These are phyloP conservation scores for Boleophthalmus pectinirostris DNA, from an alignment of 2,113 vertebrate genomes.

Conservation along the genomic window DNA sequence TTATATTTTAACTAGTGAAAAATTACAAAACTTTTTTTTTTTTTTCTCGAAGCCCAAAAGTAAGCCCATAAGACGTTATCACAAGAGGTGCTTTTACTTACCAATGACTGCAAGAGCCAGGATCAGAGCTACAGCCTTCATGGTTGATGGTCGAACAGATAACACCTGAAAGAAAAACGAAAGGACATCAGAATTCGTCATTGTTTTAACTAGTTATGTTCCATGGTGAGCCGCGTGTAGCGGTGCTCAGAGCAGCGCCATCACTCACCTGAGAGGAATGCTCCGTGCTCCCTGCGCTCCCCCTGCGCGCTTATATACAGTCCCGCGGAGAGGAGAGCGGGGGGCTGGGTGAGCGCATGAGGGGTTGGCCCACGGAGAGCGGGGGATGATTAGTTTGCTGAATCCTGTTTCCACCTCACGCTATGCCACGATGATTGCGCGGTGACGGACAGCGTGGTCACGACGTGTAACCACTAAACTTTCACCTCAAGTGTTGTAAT, in stretches of 20 bases:
- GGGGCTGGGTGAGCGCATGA: background rate
- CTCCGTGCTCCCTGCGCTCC: slow-evolving; percentile 31
- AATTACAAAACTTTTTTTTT: background rate
- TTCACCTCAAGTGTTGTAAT: slow-evolving; percentile 2
- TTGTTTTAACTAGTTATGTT: background rate
- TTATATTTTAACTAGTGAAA: too few species aligned
- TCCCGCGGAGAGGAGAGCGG: slow-evolving; percentile 24
- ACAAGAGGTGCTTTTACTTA: slow-evolving; percentile 34
- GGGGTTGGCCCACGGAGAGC: background rate
- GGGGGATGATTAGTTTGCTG: slow-evolving; percentile 35
- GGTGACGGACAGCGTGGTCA: slow-evolving; percentile 36
- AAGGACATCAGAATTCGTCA: background rate
- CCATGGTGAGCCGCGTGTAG: background rate
- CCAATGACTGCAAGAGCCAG: slow-evolving; percentile 76
- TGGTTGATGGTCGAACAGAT: slow-evolving; percentile 65
- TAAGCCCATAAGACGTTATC: background rate
- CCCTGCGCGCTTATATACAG: slow-evolving; percentile 67
- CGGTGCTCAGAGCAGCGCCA: background rate
- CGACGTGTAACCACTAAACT: background rate
- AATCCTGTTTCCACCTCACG: slow-evolving; percentile 48
- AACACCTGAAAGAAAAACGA: slow-evolving; percentile 5
- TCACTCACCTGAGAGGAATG: slow-evolving; percentile 71
- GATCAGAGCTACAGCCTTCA: slow-evolving; percentile 76
- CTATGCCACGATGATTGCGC: slow-evolving; percentile 20
- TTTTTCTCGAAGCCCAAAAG: background rate